Evolutionary conservation across 2,797 vertebrate species (phyloP).

Genomic region (Pteronotus mesoamericanus): DNA sequence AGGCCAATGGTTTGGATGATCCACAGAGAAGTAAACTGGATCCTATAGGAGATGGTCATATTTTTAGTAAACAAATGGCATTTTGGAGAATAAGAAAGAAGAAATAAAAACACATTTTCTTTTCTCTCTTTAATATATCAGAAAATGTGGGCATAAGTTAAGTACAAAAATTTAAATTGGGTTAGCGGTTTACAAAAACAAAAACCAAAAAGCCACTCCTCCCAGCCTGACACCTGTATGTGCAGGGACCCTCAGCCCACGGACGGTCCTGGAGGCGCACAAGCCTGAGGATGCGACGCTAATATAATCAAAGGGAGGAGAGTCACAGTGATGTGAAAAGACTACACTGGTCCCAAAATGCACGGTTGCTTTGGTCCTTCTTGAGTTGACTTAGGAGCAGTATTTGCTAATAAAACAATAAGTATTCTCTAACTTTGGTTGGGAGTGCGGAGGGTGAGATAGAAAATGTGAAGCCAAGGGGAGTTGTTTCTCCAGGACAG

Average conservation of each 20-base stretch:
- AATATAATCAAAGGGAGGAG: neutral
- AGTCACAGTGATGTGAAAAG: neutral
- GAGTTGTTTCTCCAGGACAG: slow-evolving; percentile 24
- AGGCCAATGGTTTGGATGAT: neutral
- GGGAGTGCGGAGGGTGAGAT: neutral
- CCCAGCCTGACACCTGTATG: neutral
- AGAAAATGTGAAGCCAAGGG: slow-evolving; percentile 9
- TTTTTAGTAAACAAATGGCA: neutral
- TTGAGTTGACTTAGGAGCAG: neutral
- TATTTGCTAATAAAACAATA: slow-evolving; percentile 20
- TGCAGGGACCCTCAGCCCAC: neutral
- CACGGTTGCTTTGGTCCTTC: neutral
- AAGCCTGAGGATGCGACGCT: neutral
- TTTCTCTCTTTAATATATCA: neutral
- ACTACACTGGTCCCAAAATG: neutral
- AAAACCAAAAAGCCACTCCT: neutral
- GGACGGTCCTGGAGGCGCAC: neutral
- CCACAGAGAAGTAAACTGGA: neutral
- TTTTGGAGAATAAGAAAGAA: neutral
- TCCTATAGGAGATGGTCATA: neutral
- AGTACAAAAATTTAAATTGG: neutral
- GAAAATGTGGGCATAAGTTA: neutral
- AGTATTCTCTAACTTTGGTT: neutral
- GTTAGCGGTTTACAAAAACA: neutral
- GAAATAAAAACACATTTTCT: neutral